Evolutionary conservation across 2,888 invertebrate species (phyloP), one percentile per base, ranked within the genome.

Genomic region (Azorinus chamasolen): DNA sequence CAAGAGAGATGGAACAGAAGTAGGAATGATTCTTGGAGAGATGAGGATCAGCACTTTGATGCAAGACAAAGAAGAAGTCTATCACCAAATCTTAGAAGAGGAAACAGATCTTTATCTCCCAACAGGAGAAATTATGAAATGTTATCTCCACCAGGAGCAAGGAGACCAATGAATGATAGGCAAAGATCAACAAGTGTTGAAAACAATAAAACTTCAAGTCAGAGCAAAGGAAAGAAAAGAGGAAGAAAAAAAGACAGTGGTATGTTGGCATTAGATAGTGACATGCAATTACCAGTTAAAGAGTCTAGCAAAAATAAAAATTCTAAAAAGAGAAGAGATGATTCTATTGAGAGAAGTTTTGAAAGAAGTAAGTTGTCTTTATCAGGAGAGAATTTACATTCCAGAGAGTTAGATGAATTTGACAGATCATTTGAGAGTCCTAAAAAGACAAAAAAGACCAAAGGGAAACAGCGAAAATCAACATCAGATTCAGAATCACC

Each of bases 261-360:
- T 12, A 50, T 22, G 18, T 12, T 24, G 12, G 50, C 18, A 20
- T 50, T 22, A 50, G 50, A 50, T 50, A 20, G 14, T 50, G 50
- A 50, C 18, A 18, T 22, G 24, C 50, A 12, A 12, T 18, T 20
- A 12, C 24, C 50, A 50, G 20, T 20, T 22, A 20, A 50, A 24
- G 4, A 2, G 3, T 45, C 45, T 45, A 24, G 20, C 24, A 50
- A 50, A 20, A 20, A 57, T 16, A 41, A 37, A 57, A 18, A 39
- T 37, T n/a, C 18, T 12, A 27, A 37, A 27, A 54, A 14, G 18
- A 27, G 27, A 16, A 54, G 54, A 59, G 71, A 71, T 46, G 66
- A 76, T 20, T 76, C 70, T 5, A 14, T 71, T 16, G 76, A 76
- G 58, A 66, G 62, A 25, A 77, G 77, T 46, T 77, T 77, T 68